Base-by-base conservation (phyloP, 2,888 invertebrate genomes). In the Cheilosia soror region DNA sequence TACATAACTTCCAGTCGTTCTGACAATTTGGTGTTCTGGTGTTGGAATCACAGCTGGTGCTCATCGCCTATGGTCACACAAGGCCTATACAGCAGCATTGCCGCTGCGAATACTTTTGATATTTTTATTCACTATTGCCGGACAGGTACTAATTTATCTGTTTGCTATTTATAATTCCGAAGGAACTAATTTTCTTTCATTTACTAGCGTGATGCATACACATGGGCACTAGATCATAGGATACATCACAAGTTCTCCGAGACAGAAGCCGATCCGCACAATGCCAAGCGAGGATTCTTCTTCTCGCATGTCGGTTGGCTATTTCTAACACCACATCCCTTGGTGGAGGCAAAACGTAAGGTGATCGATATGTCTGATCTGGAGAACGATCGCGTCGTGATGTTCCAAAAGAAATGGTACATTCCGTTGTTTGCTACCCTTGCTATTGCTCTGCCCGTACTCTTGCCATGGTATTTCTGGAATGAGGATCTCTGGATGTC, bases 261-360 rank as follows among this genome's bases (percentile, higher is more conserved):
- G 92, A 96, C 97, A 0, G 96, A 96, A 80, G 96, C 97, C 0
- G 97, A 97, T 91, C 92, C 92, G 2, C 92, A 92, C 58, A 96
- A 97, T 92, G 95, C 96, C 1, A 94, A 95, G 62, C 93, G 97
- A 49, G 98, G 98, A 11, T 97, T 97, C 92, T 96, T 96, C 93
- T 98, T 98, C 91, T 95, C 98, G 0, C 98, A 98, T 91, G 96
- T 98, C 7, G 98, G 98, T 6, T 98, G 98, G 98, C 93, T 98
- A 53, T 94, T 98, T 66, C 93, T 96, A 0, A 96, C 96, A 0
- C 97, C 98, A 0, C 98, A 96, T 90, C 96, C 96, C 0, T 94
- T 95, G 3, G 96, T 96, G 0, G 94, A 95, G 15, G 94, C 94
- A 87, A 95, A 96, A 88, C 93, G 96, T 42, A 93, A 93, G 37